Evolutionary conservation across 92 coral and sea anemone genomes (phyloP).

Genomic region (Desmophyllum pertusum): DNA sequence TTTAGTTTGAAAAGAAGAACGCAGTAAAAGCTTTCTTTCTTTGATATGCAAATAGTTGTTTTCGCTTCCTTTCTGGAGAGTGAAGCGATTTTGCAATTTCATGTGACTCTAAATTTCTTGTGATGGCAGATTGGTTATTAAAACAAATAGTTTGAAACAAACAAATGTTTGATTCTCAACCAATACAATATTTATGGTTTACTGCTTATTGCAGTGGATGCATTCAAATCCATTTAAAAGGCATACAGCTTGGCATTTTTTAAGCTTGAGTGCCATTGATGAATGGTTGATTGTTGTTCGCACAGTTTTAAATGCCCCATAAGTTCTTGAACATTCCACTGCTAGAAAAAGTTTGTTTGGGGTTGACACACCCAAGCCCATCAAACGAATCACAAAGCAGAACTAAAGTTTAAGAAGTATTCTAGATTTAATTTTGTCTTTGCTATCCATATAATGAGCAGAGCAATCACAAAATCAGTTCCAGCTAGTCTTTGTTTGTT

Average conservation of each 20-base stretch:
- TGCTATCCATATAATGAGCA: background rate
- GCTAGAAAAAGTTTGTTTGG: background rate
- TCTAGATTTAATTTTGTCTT: background rate
- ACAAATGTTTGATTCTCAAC: background rate
- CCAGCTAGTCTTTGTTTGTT: background rate
- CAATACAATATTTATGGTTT: background rate
- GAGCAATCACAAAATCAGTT: background rate
- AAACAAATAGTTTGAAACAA: background rate
- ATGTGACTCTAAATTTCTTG: background rate
- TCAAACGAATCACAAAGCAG: background rate
- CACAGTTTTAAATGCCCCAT: background rate
- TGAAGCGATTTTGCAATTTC: background rate
- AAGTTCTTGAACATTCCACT: conserved; percentile 37
- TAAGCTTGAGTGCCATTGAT: conserved; percentile 14
- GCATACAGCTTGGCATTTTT: conserved; percentile 15
- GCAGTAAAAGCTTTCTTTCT: conserved; percentile 9
- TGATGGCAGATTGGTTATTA: background rate
- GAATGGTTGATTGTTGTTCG: background rate
- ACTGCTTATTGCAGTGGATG: background rate
- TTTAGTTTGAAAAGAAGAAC: background rate
- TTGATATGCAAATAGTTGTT: conserved; percentile 41
- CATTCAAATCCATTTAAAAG: conserved; percentile 5
- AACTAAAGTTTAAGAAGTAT: background rate
- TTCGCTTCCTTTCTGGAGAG: background rate
- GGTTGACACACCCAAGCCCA: conserved; percentile 32